phyloP scores from a whole-genome alignment of 1,140 invertebrate species.

The Himalopsyche phryganea region DNA sequence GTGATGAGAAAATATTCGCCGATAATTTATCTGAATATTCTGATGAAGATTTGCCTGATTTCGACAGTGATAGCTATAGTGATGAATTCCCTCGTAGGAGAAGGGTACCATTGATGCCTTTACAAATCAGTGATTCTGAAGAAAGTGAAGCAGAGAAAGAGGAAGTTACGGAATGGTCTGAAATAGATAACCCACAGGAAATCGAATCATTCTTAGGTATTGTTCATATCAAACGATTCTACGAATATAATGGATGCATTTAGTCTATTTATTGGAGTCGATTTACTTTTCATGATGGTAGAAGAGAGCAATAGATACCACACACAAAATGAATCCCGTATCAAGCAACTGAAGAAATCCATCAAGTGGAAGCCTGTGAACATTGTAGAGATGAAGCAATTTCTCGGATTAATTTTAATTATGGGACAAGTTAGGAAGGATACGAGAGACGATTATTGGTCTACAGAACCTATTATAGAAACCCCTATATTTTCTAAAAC shows the following conservation, averaged over 20 bases:
- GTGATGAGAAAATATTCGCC: constrained; percentile 9
- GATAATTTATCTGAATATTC: constrained; percentile 7
- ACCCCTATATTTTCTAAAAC: constrained; percentile 15
- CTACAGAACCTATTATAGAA: constrained; percentile 15
- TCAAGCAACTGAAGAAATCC: constrained; percentile 2
- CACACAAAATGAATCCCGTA: constrained; percentile 1
- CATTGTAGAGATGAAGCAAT: constrained; percentile 2
- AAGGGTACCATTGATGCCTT: constrained; percentile 6
- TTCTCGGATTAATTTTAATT: background rate
- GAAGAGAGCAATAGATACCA: constrained; percentile 9
- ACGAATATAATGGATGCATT: constrained; percentile 2
- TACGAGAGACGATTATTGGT: constrained; percentile 27
- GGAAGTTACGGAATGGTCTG: constrained; percentile 6
- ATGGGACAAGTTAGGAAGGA: constrained; percentile 4
- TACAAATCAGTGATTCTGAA: constrained; percentile 10
- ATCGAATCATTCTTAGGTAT: constrained; percentile 2
- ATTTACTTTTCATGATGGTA: constrained; percentile 9
- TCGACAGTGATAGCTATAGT: background rate
- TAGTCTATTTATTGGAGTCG: constrained; percentile 1
- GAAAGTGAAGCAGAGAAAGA: constrained; percentile 3
- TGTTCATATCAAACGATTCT: background rate
- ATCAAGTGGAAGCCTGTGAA: constrained; percentile 9
- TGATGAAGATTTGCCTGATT: background rate
- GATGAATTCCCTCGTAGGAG: constrained; percentile 1
- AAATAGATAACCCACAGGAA: constrained; percentile 5